These are phyloP conservation scores for Diceros bicornis DNA, from an alignment of 2,797 vertebrate species.

Conservation along the genomic window DNA sequence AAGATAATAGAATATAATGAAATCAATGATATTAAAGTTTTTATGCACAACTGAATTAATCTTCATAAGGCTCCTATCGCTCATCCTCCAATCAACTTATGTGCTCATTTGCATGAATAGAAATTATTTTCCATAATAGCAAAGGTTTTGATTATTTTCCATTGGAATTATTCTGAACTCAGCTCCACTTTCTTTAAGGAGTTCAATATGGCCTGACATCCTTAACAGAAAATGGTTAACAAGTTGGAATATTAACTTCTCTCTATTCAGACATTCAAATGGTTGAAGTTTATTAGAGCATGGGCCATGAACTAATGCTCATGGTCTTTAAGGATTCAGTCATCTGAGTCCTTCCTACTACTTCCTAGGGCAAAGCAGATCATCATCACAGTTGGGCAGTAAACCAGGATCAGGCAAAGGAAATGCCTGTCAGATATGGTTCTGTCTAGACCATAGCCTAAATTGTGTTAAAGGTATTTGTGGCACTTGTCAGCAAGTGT, in stretches of 20 bases:
- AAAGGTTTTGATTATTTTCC: background rate
- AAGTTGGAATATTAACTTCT: background rate
- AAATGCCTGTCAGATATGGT: background rate
- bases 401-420: background rate
- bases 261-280: slow-evolving; percentile 31
- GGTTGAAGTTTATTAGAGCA: background rate
- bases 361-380: background rate
- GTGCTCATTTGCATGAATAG: background rate
- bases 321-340: background rate
- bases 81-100: background rate
- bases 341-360: background rate
- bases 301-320: background rate
- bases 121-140: background rate
- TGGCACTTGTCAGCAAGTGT: background rate
- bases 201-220: background rate
- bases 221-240: background rate
- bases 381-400: background rate
- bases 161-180: slow-evolving; percentile 27
- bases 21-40: background rate
- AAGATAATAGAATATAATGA: background rate
- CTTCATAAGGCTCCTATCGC: background rate
- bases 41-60: background rate
- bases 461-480: background rate
- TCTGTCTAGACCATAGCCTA: background rate
- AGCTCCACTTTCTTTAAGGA: background rate